Evolutionary conservation across 2,888 invertebrate genomes (phyloP), one percentile per base, ranked within the genome.

Genomic region (Mythimna pallens): DNA sequence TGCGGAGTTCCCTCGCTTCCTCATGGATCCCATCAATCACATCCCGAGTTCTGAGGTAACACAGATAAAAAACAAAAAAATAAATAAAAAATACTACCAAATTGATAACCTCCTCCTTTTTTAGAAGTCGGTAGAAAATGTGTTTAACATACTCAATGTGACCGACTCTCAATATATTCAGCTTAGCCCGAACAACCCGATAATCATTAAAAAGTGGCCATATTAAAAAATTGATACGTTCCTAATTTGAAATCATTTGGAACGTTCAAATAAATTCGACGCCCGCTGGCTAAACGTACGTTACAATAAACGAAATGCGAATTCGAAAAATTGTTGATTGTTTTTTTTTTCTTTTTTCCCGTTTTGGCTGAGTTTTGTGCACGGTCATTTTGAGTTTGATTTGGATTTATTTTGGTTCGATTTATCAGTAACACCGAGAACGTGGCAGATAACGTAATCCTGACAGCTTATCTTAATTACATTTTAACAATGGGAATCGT

Each of bases 231-330:
- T 89, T 92, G 89, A 93, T 93, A 91, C 89, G 92, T 93, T 89
- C 89, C 86, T 91, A 92, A 91, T 91, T 90, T 86, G 87, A 90
- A 93, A 92, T 89, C 89, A 88, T 89, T 92, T 92, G 89, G 80
- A 89, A 85, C 86, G 84, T 86, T 86, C 85, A 87, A 89, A 89
- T 88, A 88, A 89, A 88, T 88, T 86, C 88, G 78, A 85, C 84
- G 79, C 86, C 86, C 86, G 87, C 87, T 85, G 87, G 86, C 86
- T 82, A 86, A 87, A 85, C 61, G 81, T 74, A 82, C 76, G 76
- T 86, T 89, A 88, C 87, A 87, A 89, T 92, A 92, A 92, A 90
- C 88, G 90, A 89, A 90, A 89, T 86, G 89, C 88, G 86, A 90
- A 89, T 89, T 87, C 76, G 75, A 78, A 83, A 86, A 84, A 86